Evolutionary conservation across 2,113 vertebrate species (phyloP), one percentile per base, ranked within the genome.

Genomic region (Leptobrachium leishanense): DNA sequence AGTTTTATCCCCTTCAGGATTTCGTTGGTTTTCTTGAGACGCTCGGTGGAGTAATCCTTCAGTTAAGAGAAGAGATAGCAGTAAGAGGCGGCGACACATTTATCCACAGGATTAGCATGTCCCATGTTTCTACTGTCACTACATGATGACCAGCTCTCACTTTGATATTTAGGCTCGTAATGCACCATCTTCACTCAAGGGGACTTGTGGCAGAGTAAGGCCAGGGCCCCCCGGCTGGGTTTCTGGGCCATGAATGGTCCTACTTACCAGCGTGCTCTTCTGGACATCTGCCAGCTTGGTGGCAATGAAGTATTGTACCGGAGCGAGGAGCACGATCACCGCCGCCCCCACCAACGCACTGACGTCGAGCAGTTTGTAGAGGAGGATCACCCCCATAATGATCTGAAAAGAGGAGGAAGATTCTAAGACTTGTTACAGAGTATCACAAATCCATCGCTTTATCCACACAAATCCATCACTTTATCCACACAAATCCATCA

Each of bases 1-100:
- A 99, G 85, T 82, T 99, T 99, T 66, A 99, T 99, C 83, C 98
- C 98, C 86, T 98, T 98, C 72, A 99, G 57, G 82, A 99, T 98
- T 89, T 99, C 98, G 0, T 96, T 95, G 55, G 98, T 99, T 88
- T 96, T 96, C 86, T 99, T 99, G 79, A 99, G 87, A n/a, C 98
- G 94, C 53, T 99, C 97, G 1, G 97, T 99, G 20, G 96, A 98
- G 86, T 99, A 96, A 83, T 99, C 97, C 97, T 99, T 83, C 12
- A 55, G 77, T 77, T 84, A 64, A 82, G 50, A 85, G 54, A 75
- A 59, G 2, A 84, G n/a, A n/a, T n/a, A n/a, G n/a, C n/a, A n/a
- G n/a, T n/a, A n/a, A n/a, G n/a, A n/a, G n/a, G n/a, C n/a, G n/a
- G n/a, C n/a, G n/a, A n/a, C n/a, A n/a, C n/a, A n/a, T n/a, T n/a